Evolutionary conservation across 1,140 invertebrate genomes (phyloP).

Genomic region (Zaprionus vittiger): DNA sequence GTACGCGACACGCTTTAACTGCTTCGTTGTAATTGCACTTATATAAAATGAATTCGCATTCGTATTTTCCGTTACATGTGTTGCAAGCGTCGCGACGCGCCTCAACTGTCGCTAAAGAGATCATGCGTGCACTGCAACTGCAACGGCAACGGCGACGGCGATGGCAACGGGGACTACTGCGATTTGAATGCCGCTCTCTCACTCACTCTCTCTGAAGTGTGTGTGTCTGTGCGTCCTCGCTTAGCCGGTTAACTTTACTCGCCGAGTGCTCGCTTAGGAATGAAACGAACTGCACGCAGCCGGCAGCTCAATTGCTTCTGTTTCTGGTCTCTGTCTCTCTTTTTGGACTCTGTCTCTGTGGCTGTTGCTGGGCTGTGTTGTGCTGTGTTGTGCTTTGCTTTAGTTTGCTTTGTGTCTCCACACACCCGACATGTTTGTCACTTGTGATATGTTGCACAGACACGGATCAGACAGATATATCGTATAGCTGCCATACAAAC

Average conservation of each 20-base stretch:
- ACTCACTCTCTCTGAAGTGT: background rate
- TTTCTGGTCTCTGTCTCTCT: slow-evolving; percentile 2
- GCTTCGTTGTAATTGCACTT: slow-evolving; percentile 56
- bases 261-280: slow-evolving; percentile 47
- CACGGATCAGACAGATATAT: too few species aligned
- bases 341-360: slow-evolving; percentile 3
- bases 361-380: slow-evolving; percentile 2
- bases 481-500: too few species aligned
- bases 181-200: background rate
- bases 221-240: background rate
- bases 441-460: background rate
- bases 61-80: slow-evolving; percentile 31
- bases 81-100: slow-evolving; percentile 26
- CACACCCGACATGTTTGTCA: slow-evolving; percentile 47
- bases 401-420: slow-evolving; percentile 6
- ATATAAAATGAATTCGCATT: slow-evolving; percentile 33
- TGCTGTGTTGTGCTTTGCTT: slow-evolving; percentile 26
- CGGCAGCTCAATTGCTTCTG: slow-evolving; percentile 30
- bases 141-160: background rate
- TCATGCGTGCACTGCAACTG: slow-evolving; percentile 42
- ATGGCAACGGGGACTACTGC: background rate
- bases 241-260: slow-evolving; percentile 48
- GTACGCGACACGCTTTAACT: slow-evolving; percentile 34
- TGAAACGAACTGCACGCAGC: slow-evolving; percentile 48
- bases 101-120: slow-evolving; percentile 34